Evolutionary conservation across 2,113 vertebrate species (phyloP).

Genomic region (Otus sunia): DNA sequence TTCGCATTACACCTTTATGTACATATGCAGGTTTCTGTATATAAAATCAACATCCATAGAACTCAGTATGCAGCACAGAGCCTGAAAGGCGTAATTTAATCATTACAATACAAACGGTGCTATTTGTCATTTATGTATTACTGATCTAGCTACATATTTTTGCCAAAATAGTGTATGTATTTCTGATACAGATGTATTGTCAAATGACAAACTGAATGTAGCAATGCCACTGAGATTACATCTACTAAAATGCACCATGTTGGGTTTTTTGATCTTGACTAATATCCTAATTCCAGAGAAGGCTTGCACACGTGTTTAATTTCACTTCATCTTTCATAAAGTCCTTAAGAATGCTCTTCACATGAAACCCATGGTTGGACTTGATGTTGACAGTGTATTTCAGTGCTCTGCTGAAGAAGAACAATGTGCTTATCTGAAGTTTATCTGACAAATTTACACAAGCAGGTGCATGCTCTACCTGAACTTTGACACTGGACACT

Average conservation of each 20-base stretch:
- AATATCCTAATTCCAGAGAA: not conserved
- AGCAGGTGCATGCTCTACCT: not conserved
- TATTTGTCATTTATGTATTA: not conserved
- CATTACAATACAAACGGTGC: not conserved
- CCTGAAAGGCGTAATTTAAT: not conserved
- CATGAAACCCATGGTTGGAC: not conserved
- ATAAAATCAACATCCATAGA: not conserved
- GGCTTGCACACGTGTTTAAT: not conserved
- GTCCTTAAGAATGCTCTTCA: not conserved
- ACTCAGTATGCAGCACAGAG: not conserved
- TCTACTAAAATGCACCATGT: not conserved
- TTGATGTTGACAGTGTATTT: not conserved
- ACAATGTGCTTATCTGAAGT: not conserved
- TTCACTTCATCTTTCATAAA: not conserved
- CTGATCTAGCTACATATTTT: not conserved
- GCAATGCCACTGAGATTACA: not conserved
- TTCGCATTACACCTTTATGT: not conserved
- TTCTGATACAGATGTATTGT: not conserved
- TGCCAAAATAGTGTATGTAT: not conserved
- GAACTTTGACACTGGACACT: not conserved
- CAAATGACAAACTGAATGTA: not conserved
- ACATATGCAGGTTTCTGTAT: not conserved
- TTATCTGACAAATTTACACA: not conserved
- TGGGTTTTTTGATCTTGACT: not conserved
- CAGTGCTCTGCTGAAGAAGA: not conserved